Base-by-base conservation (phyloP, 2,888 invertebrate species). In the Alviniconcha strummeri region DNA sequence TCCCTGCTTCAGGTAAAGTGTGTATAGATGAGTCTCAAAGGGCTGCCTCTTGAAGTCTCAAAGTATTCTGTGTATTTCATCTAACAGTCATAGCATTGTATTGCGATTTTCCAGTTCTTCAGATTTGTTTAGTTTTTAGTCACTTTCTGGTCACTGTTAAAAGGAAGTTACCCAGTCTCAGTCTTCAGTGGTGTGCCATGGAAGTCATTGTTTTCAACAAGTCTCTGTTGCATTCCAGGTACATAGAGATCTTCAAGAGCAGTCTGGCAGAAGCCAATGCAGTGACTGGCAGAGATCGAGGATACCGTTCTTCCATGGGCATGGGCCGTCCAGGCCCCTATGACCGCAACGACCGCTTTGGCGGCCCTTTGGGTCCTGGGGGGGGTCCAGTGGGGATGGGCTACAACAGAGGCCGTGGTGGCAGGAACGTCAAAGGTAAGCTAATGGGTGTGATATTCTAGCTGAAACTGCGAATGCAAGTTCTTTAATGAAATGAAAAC, bases 201-300 rank as follows among this genome's bases (percentile, higher is more conserved):
- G 36, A 36, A 36, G 36, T 36, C 36, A 36, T 36, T 36, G 36
- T 36, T 60, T 60, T 1, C 60, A 60, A 69, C 17, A 4, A 69
- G n/a, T 13, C 17, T 69, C 6, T 69, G 6, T 81, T 71, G 52
- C 57, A 64, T 67, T 90, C 90, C 96, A 98, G 98, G 95, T 99
- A 99, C 95, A 98, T 99, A 94, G 98, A 99, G 95, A 97, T 99
- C 94, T 99, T 99, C 95, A 95, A 97, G 93, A 98, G 98, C 94
- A 97, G 97, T 84, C 95, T 97, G 88, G 96, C 97, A 87, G 98
- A 98, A 94, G 96, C 98, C 87, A 95, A 96, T 87, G 96, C 96
- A 90, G 94, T 96, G 87, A 94, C 90, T 85, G 77, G 85, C 17
- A 77, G 90, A 83, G 71, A 84, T 54, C 56, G 84, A 36, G 82